phyloP scores from a whole-genome alignment of 2,113 vertebrate genomes.

The Tetrao urogallus region DNA sequence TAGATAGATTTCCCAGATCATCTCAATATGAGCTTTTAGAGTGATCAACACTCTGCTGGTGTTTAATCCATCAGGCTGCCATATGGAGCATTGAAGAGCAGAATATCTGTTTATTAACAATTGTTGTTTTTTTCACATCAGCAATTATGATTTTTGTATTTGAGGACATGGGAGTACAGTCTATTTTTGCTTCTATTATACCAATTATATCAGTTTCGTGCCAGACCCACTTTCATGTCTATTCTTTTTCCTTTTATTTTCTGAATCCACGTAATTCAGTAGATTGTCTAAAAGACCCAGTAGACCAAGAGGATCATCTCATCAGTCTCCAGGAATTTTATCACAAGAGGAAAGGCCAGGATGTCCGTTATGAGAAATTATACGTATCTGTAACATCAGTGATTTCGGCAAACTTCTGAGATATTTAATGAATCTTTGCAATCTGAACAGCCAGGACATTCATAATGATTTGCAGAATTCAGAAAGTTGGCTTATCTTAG shows the following conservation, averaged over 20 bases:
- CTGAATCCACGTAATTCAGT: not conserved
- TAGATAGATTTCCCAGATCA: slow-evolving; percentile 71
- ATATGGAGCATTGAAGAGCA: slow-evolving; percentile 65
- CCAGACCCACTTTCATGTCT: not conserved
- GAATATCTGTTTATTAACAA: slow-evolving; percentile 69
- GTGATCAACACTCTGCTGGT: slow-evolving; percentile 65
- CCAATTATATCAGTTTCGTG: not conserved
- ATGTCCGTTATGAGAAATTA: not conserved
- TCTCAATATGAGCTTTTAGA: slow-evolving; percentile 67
- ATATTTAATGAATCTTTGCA: not conserved
- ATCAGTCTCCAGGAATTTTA: not conserved
- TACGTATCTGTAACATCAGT: accelerated
- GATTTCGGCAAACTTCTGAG: not conserved
- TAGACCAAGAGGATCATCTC: not conserved
- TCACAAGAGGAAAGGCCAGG: not conserved
- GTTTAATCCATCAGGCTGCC: slow-evolving; percentile 66
- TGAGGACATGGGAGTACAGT: not conserved
- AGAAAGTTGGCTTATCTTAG: not conserved
- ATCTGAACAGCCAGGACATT: not conserved
- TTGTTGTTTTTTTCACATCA: slow-evolving; percentile 40
- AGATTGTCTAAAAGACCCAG: not conserved
- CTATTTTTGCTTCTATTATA: slow-evolving; percentile 12
- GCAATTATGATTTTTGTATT: not conserved
- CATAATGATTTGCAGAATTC: not conserved
- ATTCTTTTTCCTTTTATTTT: not conserved